Percentiles rank a stretch among this genome's conserved stretches.
phyloP scores from a whole-genome alignment of 2,113 vertebrate species.

The Arenaria interpres region DNA sequence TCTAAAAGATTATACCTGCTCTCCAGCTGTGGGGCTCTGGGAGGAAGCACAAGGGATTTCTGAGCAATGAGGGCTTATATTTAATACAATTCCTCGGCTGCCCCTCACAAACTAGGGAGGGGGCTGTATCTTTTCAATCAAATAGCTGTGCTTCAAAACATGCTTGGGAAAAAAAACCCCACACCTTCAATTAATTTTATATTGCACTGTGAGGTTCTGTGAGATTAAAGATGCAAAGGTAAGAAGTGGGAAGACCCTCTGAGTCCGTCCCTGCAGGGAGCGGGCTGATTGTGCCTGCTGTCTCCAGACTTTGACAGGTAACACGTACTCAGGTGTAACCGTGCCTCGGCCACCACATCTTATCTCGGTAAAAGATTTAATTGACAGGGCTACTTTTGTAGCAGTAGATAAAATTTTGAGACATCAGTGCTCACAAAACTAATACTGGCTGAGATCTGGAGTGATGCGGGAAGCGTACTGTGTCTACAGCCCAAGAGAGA shows the following conservation, averaged over 20 bases:
- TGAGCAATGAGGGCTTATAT: background rate
- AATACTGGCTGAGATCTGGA: background rate
- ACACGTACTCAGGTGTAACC: background rate
- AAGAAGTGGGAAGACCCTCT: background rate
- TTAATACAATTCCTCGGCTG: background rate
- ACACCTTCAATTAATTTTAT: background rate
- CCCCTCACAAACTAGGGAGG: background rate
- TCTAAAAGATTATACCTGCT: conserved; percentile 9
- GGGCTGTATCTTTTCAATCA: background rate
- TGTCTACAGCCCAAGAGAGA: background rate
- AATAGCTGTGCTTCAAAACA: background rate
- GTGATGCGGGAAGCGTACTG: fast-evolving
- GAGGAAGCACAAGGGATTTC: background rate
- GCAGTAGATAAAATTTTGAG: background rate
- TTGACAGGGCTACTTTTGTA: background rate
- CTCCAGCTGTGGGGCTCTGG: background rate
- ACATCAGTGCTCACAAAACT: background rate
- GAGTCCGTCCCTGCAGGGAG: background rate
- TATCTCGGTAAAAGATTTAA: background rate
- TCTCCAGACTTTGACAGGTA: background rate
- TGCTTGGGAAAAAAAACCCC: background rate
- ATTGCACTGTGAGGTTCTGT: background rate
- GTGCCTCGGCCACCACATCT: fast-evolving
- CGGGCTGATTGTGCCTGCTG: background rate
- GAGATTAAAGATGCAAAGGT: background rate